Base-by-base conservation (phyloP, 1,140 invertebrate species). In the Aphaenogaster ashmeadi region DNA sequence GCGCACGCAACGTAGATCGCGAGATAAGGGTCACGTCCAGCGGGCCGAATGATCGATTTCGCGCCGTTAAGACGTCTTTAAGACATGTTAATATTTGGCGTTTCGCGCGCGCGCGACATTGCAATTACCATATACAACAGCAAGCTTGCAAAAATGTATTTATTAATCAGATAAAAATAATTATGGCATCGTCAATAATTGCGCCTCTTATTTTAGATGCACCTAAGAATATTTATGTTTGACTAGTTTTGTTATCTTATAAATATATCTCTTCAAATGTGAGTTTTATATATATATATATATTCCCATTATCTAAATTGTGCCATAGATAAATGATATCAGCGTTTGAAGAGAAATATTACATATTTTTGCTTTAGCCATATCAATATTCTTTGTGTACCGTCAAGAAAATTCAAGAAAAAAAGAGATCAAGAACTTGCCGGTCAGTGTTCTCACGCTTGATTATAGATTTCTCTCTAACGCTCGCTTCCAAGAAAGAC, bases 21-120 rank as follows among this genome's bases (percentile, higher is more conserved):
- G 13, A 21, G 84, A 86, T 86, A 86, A 86, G 18, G 11, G 6
- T 38, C 60, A 52, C 27, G 50, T 80, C 66, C 54, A 81, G 50
- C 13, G n/a, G 15, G 27, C 3, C 44, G 27, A 75, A 75, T 60
- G 74, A 87, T 87, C 78, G 86, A 81, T 87, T 72, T 85, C 36
- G 58, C 58, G 56, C 44, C 41, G 41, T 85, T 77, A 56, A 87
- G 33, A 60, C 52, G 58, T 64, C 67, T 47, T 56, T 69, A 69
- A 62, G 72, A 78, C 54, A 56, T 72, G 81, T 85, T 75, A 62
- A 74, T 62, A 77, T 44, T 62, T 27, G 52, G 3, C 15, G 18
- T 66, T 47, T 78, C 41, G 27, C 27, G 27, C 27, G 27, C 27
- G 27, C 27, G 27, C 27, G 69, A 44, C 33, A 13, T 41, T 81